phyloP scores from a whole-genome alignment of 2,797 vertebrate species.

The Chrysocyon brachyurus region DNA sequence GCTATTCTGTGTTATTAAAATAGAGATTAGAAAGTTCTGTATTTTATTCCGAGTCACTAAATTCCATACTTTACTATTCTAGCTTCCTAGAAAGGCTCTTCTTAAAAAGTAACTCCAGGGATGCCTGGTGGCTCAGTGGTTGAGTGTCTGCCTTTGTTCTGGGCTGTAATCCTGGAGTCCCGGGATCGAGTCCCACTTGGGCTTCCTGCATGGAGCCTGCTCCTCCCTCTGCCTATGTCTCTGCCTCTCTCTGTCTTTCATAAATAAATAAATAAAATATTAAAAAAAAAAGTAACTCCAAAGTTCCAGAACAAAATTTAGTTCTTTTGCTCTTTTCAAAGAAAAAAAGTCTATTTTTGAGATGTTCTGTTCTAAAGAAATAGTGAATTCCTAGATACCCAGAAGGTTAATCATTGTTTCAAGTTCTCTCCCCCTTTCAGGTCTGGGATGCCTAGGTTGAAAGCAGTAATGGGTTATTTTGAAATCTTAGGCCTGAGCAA shows the following conservation, averaged over 20 bases:
- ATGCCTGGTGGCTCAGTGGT: too few relatives aligned
- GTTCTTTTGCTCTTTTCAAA: not conserved
- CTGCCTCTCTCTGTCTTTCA: too few relatives aligned
- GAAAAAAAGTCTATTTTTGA: not conserved
- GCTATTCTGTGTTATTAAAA: not conserved
- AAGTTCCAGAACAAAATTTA: conserved; percentile 23
- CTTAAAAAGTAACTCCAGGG: not conserved
- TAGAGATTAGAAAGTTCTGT: not conserved
- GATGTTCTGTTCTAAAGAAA: not conserved
- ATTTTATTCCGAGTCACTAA: conserved; percentile 9
- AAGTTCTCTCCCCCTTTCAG: not conserved
- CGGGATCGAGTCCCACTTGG: too few relatives aligned
- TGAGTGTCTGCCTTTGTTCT: too few relatives aligned
- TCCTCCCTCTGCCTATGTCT: too few relatives aligned
- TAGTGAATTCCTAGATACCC: not conserved
- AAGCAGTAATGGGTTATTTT: not conserved
- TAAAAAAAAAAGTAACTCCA: not conserved
- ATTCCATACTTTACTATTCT: not conserved
- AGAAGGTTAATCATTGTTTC: not conserved
- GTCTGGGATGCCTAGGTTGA: not conserved
- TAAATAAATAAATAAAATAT: too few relatives aligned
- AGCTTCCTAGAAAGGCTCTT: not conserved
- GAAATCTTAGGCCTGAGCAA: not conserved
- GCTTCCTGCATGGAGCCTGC: too few relatives aligned
- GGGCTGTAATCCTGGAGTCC: too few relatives aligned